These are phyloP conservation scores for Lepidochrysops patricia DNA, from an alignment of 2,888 invertebrate genomes.

Conservation along the genomic window DNA sequence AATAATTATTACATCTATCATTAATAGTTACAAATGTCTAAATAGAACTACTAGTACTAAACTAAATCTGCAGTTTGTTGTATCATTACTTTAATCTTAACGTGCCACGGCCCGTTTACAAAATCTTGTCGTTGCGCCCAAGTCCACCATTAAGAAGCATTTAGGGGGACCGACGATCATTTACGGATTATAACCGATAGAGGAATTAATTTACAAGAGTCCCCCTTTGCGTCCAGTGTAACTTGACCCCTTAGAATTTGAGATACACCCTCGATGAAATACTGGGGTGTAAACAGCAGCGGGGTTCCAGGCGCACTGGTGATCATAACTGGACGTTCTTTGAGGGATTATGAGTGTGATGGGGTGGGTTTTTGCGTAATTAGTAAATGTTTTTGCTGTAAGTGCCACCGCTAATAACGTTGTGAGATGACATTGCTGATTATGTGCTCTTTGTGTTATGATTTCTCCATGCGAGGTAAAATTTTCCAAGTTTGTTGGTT, in stretches of 20 bases:
- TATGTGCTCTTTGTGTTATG: constrained; percentile 12
- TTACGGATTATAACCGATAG: constrained; percentile 70
- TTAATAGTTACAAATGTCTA: no score
- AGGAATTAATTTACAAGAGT: constrained; percentile 65
- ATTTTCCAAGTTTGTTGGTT: not conserved
- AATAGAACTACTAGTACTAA: no score
- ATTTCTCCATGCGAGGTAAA: not conserved
- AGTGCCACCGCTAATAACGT: constrained; percentile 33
- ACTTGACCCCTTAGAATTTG: constrained; percentile 37
- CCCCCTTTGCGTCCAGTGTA: constrained; percentile 37
- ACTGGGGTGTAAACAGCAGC: constrained; percentile 14
- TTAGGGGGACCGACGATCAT: constrained; percentile 67
- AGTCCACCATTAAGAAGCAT: constrained; percentile 52
- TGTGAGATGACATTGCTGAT: constrained; percentile 28
- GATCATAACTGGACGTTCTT: constrained; percentile 63
- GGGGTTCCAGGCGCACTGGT: constrained; percentile 33
- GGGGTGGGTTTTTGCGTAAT: constrained; percentile 67
- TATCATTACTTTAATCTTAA: not conserved
- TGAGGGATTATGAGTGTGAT: constrained; percentile 62
- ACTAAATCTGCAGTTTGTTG: not conserved
- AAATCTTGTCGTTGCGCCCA: not conserved
- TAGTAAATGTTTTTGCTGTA: constrained; percentile 48
- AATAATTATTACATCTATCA: not conserved
- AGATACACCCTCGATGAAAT: constrained; percentile 15
- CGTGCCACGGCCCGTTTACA: not conserved